These are phyloP conservation scores for Bos taurus DNA, from an alignment of 2,113 vertebrate species.

Conservation along the genomic window ARS-UCD2.0 NC_037341.1:33790501-33791000, in stretches of 20 bases:
- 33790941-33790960: neutral
- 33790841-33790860: neutral
- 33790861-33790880: neutral
- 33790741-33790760: neutral
- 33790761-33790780: neutral
- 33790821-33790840: neutral
- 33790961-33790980: neutral
- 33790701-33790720: neutral
- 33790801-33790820: neutral
- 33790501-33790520: neutral
- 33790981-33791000: neutral
- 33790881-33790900: neutral
- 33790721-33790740: neutral
- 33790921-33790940: neutral
- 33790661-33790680: neutral
- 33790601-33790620: neutral
- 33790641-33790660: neutral
- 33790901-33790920: neutral
- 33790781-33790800: neutral
- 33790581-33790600: neutral
- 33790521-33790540: neutral
- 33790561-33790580: neutral
- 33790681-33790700: neutral
- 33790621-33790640: neutral
- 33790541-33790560: neutral